Base-by-base conservation (phyloP, 2,888 invertebrate species). In the Pediacus dermestoides region DNA sequence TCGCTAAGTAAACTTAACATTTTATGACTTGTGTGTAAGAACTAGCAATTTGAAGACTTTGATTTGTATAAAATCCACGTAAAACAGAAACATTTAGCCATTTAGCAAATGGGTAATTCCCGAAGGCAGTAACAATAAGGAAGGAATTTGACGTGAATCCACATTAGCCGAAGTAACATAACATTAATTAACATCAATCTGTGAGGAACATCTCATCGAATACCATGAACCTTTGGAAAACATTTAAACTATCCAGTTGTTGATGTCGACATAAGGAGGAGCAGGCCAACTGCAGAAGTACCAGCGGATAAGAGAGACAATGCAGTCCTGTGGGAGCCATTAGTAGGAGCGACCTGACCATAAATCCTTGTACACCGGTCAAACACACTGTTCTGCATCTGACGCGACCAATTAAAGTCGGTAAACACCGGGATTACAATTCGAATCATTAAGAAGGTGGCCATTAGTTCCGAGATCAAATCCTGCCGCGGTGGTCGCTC, bases 281-380 rank as follows among this genome's bases (percentile, higher is more conserved):
- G n/a, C n/a, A n/a, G n/a, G n/a, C n/a, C n/a, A n/a, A n/a, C n/a
- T n/a, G n/a, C n/a, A n/a, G n/a, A n/a, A n/a, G n/a, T n/a, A n/a
- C n/a, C n/a, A n/a, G n/a, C n/a, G n/a, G n/a, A n/a, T n/a, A n/a
- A n/a, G 30, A 46, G 34, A 53, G 46, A 53, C 54, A 54, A 52
- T 56, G 53, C 58, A 48, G 54, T 63, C 60, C 61, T 56, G 53
- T 55, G 61, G 61, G 59, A 60, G 53, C 57, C 53, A 60, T 60
- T 59, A 54, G 44, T 51, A 49, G 53, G 48, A 45, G 41, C 50
- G 46, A 48, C 47, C 48, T 45, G 53, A 42, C 53, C 52, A 61
- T 62, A 63, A 61, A 62, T 62, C 50, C 49, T 48, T 37, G 44
- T 40, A 44, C 49, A 48, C 51, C 54, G 50, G 44, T 53, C 50